A percentile compares a stretch with the other conserved stretches of the same genome.
Conservation (phyloP, 2,888 invertebrate genomes). For the Steinernema carpocapsae region DNA sequence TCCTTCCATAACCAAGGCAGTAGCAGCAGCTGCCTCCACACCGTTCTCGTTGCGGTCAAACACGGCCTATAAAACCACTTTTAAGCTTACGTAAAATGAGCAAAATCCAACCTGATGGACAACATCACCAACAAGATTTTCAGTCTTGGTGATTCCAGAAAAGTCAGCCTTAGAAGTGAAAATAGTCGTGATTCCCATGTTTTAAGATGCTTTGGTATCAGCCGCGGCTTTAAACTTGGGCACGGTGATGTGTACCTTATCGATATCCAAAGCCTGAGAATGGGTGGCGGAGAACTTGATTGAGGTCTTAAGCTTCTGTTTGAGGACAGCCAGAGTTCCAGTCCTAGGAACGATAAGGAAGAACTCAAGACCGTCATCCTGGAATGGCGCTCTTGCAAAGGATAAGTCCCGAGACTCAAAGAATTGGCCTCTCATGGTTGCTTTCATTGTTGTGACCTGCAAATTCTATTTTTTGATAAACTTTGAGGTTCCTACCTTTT, state of each 20-base stretch:
- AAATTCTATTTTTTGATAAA: not conserved
- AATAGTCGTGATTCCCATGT: not conserved
- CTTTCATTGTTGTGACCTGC: not conserved
- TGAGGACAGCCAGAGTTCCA: not conserved
- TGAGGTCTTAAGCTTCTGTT: not conserved
- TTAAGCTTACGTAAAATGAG: not conserved
- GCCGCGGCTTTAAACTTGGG: not conserved
- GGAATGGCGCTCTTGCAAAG: not conserved
- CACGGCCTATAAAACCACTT: not conserved
- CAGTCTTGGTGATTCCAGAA: not conserved
- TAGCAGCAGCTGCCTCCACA: not conserved
- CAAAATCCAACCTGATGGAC: not conserved
- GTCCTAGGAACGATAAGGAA: not conserved
- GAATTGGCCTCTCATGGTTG: not conserved
- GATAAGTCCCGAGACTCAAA: not conserved
- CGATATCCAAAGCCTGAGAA: not conserved
- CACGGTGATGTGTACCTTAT: not conserved
- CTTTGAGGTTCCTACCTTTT: too few relatives aligned
- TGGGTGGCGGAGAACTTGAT: not conserved
- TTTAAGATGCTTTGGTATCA: not conserved
- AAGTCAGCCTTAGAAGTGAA: constrained; percentile 11
- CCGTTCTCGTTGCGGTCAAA: constrained; percentile 18
- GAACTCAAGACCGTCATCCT: not conserved
- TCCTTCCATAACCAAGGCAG: not conserved
- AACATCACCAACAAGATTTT: not conserved